Conservation (phyloP, 2,113 vertebrate genomes). For the Myocastor coypus region DNA sequence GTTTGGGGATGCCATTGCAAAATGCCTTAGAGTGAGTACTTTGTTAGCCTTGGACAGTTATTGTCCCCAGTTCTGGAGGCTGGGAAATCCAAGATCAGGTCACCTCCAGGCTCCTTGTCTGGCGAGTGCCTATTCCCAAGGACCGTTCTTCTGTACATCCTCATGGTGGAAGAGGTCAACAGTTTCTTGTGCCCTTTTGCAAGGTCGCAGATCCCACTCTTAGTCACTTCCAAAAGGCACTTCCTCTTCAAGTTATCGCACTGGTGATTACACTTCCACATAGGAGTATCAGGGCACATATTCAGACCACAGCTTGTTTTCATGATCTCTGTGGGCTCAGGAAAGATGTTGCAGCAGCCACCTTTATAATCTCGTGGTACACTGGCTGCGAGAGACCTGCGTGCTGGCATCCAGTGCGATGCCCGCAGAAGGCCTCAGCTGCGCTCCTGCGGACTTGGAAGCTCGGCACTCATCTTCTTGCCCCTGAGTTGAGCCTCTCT, state of each 20-base stretch:
- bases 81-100: not conserved
- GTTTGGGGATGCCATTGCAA: not conserved
- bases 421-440: not conserved
- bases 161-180: not conserved
- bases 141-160: not conserved
- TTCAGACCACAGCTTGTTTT: not conserved
- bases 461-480: not conserved
- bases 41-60: not conserved
- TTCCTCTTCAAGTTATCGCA: not conserved
- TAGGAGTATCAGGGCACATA: not conserved
- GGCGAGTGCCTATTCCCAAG: not conserved
- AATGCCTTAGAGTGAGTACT: not conserved
- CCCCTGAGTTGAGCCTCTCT: not conserved
- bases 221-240: not conserved
- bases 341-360: not conserved
- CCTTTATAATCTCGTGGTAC: not conserved
- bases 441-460: fast-evolving
- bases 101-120: not conserved
- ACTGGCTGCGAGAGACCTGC: not conserved
- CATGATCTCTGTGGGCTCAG: too few species aligned
- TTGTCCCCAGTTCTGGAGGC: not conserved
- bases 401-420: not conserved
- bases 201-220: not conserved
- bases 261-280: not conserved
- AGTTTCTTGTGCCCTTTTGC: too few species aligned